A percentile compares a stretch with the other conserved stretches of the same genome.
Conservation (phyloP, 2,888 invertebrate species). For the Eutolmus rufibarbis region DNA sequence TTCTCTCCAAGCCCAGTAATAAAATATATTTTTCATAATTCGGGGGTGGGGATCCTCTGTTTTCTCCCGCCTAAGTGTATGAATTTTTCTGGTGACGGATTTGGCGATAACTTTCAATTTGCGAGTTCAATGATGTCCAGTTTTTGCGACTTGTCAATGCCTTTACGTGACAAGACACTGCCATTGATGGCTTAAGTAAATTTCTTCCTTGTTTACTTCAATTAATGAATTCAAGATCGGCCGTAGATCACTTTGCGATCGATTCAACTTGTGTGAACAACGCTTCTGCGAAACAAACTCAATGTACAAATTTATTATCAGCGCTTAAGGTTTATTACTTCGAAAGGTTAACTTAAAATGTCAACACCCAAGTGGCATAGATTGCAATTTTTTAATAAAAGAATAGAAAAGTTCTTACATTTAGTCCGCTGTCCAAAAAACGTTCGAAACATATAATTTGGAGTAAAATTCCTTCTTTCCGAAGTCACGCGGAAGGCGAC, state of each 20-base stretch:
- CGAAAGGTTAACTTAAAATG: not conserved
- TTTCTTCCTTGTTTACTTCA: conserved; percentile 25
- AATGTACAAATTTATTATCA: not conserved
- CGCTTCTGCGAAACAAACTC: not conserved
- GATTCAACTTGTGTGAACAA: not conserved
- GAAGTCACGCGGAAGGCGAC: not conserved
- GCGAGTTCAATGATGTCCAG: conserved; percentile 26
- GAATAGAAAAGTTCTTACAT: too few relatives aligned
- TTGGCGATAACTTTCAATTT: not conserved
- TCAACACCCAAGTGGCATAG: not conserved
- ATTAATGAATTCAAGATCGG: conserved; percentile 9
- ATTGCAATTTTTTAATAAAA: not conserved
- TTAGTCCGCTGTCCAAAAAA: not conserved
- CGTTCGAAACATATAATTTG: not conserved
- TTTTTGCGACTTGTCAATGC: conserved; percentile 8
- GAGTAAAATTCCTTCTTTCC: not conserved
- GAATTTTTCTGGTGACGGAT: not conserved
- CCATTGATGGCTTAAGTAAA: conserved; percentile 14
- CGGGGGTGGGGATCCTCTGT: not conserved
- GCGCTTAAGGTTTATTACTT: not conserved
- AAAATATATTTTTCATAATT: not conserved
- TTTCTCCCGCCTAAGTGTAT: not conserved
- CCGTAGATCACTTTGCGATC: not conserved
- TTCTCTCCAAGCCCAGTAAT: not conserved
- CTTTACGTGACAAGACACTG: conserved; percentile 10